Evolutionary conservation across 2,888 invertebrate genomes (phyloP).

Genomic region (Epinotia ramella): DNA sequence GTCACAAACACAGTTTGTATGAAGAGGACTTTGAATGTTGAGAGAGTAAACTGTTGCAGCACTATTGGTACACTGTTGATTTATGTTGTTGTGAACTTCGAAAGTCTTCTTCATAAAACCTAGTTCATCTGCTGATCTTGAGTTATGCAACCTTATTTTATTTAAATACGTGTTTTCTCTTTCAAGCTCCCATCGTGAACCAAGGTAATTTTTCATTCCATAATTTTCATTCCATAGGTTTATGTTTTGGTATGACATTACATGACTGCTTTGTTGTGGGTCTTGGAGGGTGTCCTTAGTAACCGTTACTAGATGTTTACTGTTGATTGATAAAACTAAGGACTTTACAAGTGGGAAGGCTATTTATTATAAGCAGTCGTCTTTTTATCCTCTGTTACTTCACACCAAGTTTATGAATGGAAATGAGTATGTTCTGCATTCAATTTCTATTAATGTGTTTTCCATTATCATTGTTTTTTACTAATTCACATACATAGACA

Average conservation of each 20-base stretch:
- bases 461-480: not conserved
- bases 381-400: not conserved
- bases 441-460: not conserved
- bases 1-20: not conserved
- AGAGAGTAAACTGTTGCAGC: not conserved
- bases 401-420: not conserved
- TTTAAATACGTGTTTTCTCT: conserved; percentile 44
- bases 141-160: not conserved
- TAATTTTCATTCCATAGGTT: not conserved
- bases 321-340: not conserved
- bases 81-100: not conserved
- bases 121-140: conserved; percentile 3
- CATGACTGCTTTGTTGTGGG: conserved; percentile 11
- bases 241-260: not conserved
- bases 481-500: not conserved
- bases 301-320: not conserved
- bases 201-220: conserved; percentile 52
- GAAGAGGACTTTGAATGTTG: not conserved
- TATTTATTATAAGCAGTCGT: not conserved
- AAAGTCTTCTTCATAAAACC: not conserved
- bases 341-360: not conserved
- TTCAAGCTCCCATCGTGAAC: conserved; percentile 54
- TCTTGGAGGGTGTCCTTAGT: conserved; percentile 17
- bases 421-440: not conserved
- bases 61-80: not conserved